A percentile compares a stretch with the other conserved stretches of the same genome.
Evolutionary conservation across 53 echinoderm and acorn worm genomes (phyloP).

Genomic region (Paracentrotus lividus): DNA sequence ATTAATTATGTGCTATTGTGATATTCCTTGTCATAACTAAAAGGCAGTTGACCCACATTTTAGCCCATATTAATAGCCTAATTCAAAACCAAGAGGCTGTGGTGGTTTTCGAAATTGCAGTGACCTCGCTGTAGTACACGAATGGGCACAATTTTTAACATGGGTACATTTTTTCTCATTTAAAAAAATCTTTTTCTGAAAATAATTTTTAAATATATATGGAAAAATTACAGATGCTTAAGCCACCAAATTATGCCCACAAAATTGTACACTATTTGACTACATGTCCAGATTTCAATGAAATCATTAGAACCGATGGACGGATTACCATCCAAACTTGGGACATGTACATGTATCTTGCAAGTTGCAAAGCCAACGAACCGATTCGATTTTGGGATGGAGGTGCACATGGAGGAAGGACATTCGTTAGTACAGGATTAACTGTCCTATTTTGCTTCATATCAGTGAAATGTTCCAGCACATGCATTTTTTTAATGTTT

Average conservation of each 20-base stretch:
- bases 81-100: slow-evolving; percentile 15
- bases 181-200: too few species aligned
- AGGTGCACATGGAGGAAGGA: too few species aligned
- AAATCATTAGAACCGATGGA: background rate
- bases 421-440: too few species aligned
- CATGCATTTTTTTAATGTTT: too few species aligned
- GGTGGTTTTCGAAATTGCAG: background rate
- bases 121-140: background rate
- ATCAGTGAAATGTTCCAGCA: too few species aligned
- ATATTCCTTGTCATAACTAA: background rate
- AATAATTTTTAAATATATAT: too few species aligned
- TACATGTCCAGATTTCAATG: background rate
- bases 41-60: background rate
- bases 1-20: background rate
- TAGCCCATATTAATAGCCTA: background rate
- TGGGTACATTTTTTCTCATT: too few species aligned
- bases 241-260: too few species aligned
- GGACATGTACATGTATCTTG: slow-evolving; percentile 3
- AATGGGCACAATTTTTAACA: too few species aligned
- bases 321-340: background rate
- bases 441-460: too few species aligned
- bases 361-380: slow-evolving; percentile 10
- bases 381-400: slow-evolving; percentile 3
- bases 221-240: too few species aligned
- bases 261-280: too few species aligned